Base-by-base conservation (phyloP, 2,888 invertebrate genomes). In the Sinopyrophorus schimmeli region DNA sequence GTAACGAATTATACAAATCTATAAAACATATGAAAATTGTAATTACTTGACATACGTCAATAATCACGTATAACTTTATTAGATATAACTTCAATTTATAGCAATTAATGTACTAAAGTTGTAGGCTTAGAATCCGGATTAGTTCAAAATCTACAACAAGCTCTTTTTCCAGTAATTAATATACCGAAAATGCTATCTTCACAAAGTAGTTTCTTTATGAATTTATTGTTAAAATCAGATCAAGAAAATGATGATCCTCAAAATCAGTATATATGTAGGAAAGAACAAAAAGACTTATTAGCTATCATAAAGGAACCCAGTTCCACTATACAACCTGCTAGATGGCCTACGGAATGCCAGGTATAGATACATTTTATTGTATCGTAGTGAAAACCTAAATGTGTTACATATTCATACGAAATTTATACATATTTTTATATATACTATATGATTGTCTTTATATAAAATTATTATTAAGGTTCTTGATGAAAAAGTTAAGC, bases 281-380 rank as follows among this genome's bases (percentile, higher is more conserved):
- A 84, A 44, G 84, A 85, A 69, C 84, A 86, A 9, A 76, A 85
- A 57, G 87, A 88, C 67, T 76, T 86, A 47, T 87, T 86, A 72
- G 55, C 64, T 3, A 55, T 64, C 12, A 63, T 57, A 17, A 65
- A 63, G 34, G 71, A 72, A 20, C 59, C 58, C 12, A 61, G 62
- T 43, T 69, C 70, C 44, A 81, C 86, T 39, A 84, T 85, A 63
- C 90, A 90, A 76, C 85, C 87, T 62, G 83, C 90, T 47, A 78
- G 91, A 70, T 92, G 91, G 91, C 92, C 92, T 11, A 84, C 89
- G 28, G 92, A 92, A 77, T 92, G 92, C 74, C 90, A 92, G 80
- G 91, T 90, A 71, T 3, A 16, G 6, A 15, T 23, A 35, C n/a
- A n/a, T n/a, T n/a, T n/a, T n/a, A n/a, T n/a, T n/a, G n/a, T n/a